These are phyloP conservation scores for Psylliodes chrysocephalus DNA, from an alignment of 2,888 invertebrate species.

Conservation along the genomic window DNA sequence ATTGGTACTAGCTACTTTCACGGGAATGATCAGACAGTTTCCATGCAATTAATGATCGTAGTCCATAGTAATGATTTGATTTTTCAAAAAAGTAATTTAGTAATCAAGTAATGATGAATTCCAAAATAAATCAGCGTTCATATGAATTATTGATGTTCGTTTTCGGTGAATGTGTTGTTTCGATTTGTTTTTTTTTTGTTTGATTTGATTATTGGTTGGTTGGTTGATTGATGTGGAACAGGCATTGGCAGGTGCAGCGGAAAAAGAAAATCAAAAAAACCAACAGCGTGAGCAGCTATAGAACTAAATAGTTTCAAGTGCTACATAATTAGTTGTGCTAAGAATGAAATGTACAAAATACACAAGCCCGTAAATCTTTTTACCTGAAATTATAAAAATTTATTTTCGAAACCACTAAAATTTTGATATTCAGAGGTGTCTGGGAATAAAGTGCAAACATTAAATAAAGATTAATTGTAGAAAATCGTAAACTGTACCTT, in stretches of 20 bases:
- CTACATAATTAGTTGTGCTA: neutral
- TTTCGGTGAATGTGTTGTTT: no score
- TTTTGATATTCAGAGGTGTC: no score
- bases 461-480: no score
- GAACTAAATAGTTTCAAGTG: neutral
- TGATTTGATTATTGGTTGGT: conserved; percentile 2
- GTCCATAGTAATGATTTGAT: conserved; percentile 51
- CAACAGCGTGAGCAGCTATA: conserved; percentile 20
- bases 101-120: neutral
- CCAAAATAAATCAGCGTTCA: neutral
- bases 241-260: conserved; percentile 21
- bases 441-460: no score
- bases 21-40: no score
- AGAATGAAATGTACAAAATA: neutral
- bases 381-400: no score
- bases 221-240: neutral
- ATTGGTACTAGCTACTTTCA: conserved; percentile 95
- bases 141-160: conserved; percentile 20
- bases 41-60: no score
- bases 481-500: no score
- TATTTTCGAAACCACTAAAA: no score
- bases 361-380: neutral
- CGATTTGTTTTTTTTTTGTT: no score
- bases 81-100: conserved; percentile 46
- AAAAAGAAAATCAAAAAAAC: conserved; percentile 26